Base-by-base conservation (phyloP, 2,888 invertebrate genomes). In the Andrena haemorrhoa region DNA sequence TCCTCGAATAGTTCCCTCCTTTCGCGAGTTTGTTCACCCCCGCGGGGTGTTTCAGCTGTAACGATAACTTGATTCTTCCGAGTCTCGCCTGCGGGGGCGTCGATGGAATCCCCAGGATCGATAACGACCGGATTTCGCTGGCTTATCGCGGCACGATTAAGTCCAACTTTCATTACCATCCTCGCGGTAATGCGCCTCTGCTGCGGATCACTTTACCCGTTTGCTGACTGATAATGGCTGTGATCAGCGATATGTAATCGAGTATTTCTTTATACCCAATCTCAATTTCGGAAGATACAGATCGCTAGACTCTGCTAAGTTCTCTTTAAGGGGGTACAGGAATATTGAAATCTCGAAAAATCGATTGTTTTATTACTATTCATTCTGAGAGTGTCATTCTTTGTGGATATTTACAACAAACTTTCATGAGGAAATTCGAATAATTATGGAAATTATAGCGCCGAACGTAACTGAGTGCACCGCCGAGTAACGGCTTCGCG, bases 51-150 rank as follows among this genome's bases (percentile, higher is more conserved):
- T 71, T 66, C 66, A 61, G 26, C 79, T 63, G 64, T 77, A 79
- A 79, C 79, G 79, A 80, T 72, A 79, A 79, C 79, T 80, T 58
- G 79, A 79, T 79, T 66, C 75, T 66, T 66, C 61, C 77, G 65
- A 51, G 51, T 61, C 61, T 23, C 71, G 60, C 60, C 41, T 26
- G 41, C 31, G 58, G n/a, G 23, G 23, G n/a, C 49, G 35, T 12
- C 1, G 51, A 31, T 51, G 65, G 60, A 66, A 51, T 60, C 41
- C 35, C 20, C 56, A 2, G 31, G 71, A 79, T 71, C 79, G 60
- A 79, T 78, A 66, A 76, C 58, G 64, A 58, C 26, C 78, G 61
- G 53, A 79, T 78, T 78, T 66, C 53, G 33, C 53, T n/a, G 47
- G 35, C 61, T 69, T 69, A 16, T 75, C 64, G 26, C n/a, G 63